Evolutionary conservation across 1,140 invertebrate genomes (phyloP).

Genomic region (Drosophila sproati): DNA sequence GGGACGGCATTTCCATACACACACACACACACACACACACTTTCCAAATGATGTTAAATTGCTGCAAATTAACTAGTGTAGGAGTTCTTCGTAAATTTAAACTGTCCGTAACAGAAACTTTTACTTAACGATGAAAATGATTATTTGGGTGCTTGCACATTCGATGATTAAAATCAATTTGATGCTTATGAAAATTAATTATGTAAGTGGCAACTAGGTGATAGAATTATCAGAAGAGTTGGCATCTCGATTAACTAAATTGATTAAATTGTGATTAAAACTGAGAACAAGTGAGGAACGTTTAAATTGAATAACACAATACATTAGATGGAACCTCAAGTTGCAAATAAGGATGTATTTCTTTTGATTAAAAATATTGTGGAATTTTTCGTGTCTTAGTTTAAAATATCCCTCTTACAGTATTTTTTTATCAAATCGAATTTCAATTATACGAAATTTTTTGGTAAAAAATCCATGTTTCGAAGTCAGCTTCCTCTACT

Average conservation of each 20-base stretch:
- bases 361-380: too few relatives aligned
- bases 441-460: too few relatives aligned
- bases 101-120: constrained; percentile 11
- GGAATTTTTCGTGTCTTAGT: too few relatives aligned
- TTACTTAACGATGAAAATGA: constrained; percentile 8
- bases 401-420: too few relatives aligned
- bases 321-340: not conserved
- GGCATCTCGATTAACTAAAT: not conserved
- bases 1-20: not conserved
- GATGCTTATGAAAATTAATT: constrained; percentile 29
- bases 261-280: not conserved
- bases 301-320: not conserved
- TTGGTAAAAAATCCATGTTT: too few relatives aligned
- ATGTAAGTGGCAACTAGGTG: constrained; percentile 1
- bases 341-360: not conserved
- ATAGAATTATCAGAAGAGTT: not conserved
- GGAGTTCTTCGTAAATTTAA: constrained; percentile 3
- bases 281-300: not conserved
- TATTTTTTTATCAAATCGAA: too few relatives aligned
- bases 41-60: constrained; percentile 36
- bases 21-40: constrained; percentile 10
- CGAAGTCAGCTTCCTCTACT: not conserved
- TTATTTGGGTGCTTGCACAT: not conserved
- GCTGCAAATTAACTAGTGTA: constrained; percentile 36
- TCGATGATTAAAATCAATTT: constrained; percentile 35